These are phyloP conservation scores for Erinaceus europaeus DNA, from an alignment of 2,113 vertebrate genomes.

Conservation along the genomic window DNA sequence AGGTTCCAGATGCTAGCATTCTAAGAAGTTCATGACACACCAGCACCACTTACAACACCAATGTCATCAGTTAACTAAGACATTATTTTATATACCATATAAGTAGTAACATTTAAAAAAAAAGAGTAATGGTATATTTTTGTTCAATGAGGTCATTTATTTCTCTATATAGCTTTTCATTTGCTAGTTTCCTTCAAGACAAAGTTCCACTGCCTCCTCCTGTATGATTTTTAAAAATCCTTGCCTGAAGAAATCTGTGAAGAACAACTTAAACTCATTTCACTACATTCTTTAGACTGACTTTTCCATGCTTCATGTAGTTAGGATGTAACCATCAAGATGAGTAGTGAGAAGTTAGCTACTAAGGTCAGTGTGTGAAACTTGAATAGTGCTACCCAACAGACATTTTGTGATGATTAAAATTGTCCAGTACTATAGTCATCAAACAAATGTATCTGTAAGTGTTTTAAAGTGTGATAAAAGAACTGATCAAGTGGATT, in stretches of 20 bases:
- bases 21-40: neutral
- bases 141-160: no score
- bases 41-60: neutral
- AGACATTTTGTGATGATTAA: neutral
- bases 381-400: neutral
- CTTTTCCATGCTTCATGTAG: neutral
- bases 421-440: neutral
- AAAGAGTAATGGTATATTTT: no score
- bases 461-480: neutral
- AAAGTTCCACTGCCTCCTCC: neutral
- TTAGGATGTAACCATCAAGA: no score
- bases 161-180: neutral
- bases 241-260: neutral
- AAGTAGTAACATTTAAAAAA: neutral
- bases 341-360: neutral
- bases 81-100: neutral
- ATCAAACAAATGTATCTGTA: neutral
- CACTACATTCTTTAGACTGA: neutral
- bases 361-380: neutral
- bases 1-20: no score
- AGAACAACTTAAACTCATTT: neutral
- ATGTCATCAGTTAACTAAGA: neutral
- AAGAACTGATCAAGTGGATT: neutral
- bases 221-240: neutral
- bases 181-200: neutral